These are phyloP conservation scores for Acanthosepion pharaonis DNA, from an alignment of 2,888 invertebrate species.

Conservation along the genomic window DNA sequence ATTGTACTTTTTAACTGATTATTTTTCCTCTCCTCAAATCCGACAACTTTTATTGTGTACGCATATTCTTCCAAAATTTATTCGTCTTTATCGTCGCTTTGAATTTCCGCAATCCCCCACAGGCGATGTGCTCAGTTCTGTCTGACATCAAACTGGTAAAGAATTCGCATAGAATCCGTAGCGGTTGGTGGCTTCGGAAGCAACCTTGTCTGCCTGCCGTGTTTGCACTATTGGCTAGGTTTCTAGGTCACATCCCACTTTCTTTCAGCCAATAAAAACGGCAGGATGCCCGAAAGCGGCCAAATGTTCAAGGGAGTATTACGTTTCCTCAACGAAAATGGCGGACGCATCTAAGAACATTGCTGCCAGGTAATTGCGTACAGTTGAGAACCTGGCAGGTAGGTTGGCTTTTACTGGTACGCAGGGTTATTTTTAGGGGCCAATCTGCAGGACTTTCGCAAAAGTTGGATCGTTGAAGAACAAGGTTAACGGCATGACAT, in stretches of 20 bases:
- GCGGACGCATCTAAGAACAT: neutral
- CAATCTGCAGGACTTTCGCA: neutral
- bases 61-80: neutral
- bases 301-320: neutral
- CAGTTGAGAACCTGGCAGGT: neutral
- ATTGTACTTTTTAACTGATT: neutral
- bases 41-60: neutral
- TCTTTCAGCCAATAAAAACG: neutral
- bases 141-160: neutral
- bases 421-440: neutral
- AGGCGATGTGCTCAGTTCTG: neutral
- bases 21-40: neutral
- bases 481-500: neutral
- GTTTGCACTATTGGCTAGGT: neutral
- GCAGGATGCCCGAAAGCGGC: neutral
- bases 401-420: neutral
- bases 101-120: neutral
- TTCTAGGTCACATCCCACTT: constrained; percentile 33
- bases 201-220: neutral
- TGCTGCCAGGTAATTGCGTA: neutral
- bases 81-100: neutral
- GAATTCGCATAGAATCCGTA: neutral
- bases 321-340: neutral
- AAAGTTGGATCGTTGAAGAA: neutral
- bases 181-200: neutral